Evolutionary conservation across 1,140 invertebrate genomes (phyloP), one percentile per base, ranked within the genome.

Genomic region (Aphidius ervi): DNA sequence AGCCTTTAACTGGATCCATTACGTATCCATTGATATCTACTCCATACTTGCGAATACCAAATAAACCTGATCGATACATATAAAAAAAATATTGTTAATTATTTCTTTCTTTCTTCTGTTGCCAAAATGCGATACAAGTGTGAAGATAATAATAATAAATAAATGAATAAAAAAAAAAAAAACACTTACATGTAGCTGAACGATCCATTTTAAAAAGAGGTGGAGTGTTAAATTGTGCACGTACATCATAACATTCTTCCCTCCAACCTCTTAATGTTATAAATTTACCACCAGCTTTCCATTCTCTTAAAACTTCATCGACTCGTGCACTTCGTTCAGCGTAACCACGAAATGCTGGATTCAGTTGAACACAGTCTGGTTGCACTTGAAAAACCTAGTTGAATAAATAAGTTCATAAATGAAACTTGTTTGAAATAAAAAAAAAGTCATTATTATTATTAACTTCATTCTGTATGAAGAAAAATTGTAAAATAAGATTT

Each of bases 11-110:
- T 10, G 89, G 89, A 79, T 93, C 88, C 70, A 85, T 86, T 9
- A 93, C 88, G 78, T 93, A 98, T 9, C 94, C 95, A 80, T 94
- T 97, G 57, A 98, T 94, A 74, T 95, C 92, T 39, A 95, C 91
- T 50, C 95, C 95, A 80, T 95, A 97, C 74, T 94, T 93, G 65
- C 90, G 86, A 67, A 95, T 90, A 46, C 95, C 95, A 85, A 98
- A 95, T 57, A 97, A 80, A 78, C 86, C 86, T 87, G 63, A 42
- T 31, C 23, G 4, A 31, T 31, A 2, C 23, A 31, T 31, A 31
- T 42, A 45, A 41, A n/a, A n/a, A 4, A 31, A 55, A 55, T 6
- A 40, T 9, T 52, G 6, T 37, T 60, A 39, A n/a, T 53, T 23
- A 60, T 43, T 31, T 31, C 2, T 45, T 37, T 4, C n/a, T 37